These are phyloP conservation scores for Drosophila miranda DNA, from an alignment of 1,140 invertebrate genomes.

Conservation along the genomic window DNA sequence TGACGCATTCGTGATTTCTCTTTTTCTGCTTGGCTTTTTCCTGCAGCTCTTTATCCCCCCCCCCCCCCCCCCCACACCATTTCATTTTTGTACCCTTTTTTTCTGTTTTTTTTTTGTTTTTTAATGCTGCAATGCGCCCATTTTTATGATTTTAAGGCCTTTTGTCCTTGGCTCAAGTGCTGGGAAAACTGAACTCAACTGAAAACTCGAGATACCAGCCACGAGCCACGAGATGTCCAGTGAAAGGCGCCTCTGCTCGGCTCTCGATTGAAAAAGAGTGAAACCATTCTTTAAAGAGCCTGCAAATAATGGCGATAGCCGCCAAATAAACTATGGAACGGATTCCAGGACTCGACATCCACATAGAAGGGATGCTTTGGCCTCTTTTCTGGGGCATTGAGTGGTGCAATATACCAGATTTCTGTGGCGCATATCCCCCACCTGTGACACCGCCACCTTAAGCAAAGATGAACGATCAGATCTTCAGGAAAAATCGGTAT, in stretches of 20 bases:
- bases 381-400: no score
- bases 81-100: constrained; percentile 13
- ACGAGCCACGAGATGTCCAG: background rate
- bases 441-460: no score
- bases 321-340: no score
- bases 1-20: constrained; percentile 76
- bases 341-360: no score
- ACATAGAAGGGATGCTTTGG: no score
- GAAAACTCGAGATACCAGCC: background rate
- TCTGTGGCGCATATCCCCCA: no score
- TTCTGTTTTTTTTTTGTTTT: constrained; percentile 9
- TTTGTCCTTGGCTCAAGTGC: constrained; percentile 69
- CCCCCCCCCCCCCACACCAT: background rate
- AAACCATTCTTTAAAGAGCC: no score
- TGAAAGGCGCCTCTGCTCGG: constrained; percentile 13
- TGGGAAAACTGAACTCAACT: constrained; percentile 29
- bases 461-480: no score
- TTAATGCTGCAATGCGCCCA: constrained; percentile 71
- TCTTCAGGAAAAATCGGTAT: no score
- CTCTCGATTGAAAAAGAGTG: constrained; percentile 13
- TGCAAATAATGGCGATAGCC: no score
- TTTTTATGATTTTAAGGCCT: constrained; percentile 60
- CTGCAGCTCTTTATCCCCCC: constrained; percentile 22
- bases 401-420: no score
- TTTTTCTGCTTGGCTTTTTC: constrained; percentile 19